These are phyloP conservation scores for Callosobruchus maculatus DNA, from an alignment of 2,888 invertebrate species.

Conservation along the genomic window DNA sequence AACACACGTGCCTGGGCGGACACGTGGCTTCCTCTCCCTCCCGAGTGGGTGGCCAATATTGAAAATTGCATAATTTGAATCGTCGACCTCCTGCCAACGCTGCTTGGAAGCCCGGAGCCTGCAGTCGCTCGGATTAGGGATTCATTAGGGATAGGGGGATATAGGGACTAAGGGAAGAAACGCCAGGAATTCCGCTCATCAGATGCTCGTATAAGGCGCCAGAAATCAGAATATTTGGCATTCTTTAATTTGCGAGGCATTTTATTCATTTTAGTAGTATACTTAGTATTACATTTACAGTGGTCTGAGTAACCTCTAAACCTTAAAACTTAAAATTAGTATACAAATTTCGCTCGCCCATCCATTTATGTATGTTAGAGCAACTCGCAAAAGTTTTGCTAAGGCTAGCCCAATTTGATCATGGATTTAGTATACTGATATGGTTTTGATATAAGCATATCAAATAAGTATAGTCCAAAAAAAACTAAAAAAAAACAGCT, in stretches of 20 bases:
- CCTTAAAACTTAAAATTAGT: too few relatives aligned
- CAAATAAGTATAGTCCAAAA: too few relatives aligned
- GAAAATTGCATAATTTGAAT: slow-evolving; percentile 54
- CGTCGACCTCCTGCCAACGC: slow-evolving; percentile 36
- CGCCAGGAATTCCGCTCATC: slow-evolving; percentile 7
- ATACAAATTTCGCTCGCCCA: too few relatives aligned
- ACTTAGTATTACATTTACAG: neutral
- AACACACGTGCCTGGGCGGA: slow-evolving; percentile 52
- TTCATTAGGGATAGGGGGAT: slow-evolving; percentile 36
- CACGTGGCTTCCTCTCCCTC: slow-evolving; percentile 40
- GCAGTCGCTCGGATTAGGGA: slow-evolving; percentile 39
- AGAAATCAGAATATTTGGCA: slow-evolving; percentile 8
- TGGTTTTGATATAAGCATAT: too few relatives aligned
- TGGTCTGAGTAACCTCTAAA: neutral
- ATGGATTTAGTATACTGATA: too few relatives aligned
- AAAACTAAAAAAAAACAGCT: too few relatives aligned
- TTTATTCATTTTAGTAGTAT: neutral
- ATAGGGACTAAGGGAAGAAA: neutral
- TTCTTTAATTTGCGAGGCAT: slow-evolving; percentile 1
- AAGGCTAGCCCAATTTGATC: too few relatives aligned
- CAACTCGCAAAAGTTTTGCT: too few relatives aligned
- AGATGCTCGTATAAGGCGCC: slow-evolving; percentile 1
- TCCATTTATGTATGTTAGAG: too few relatives aligned
- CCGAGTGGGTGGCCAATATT: slow-evolving; percentile 53
- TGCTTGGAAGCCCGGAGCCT: slow-evolving; percentile 19